Conservation (phyloP, 2,888 invertebrate genomes). For the Molorchus minor region DNA sequence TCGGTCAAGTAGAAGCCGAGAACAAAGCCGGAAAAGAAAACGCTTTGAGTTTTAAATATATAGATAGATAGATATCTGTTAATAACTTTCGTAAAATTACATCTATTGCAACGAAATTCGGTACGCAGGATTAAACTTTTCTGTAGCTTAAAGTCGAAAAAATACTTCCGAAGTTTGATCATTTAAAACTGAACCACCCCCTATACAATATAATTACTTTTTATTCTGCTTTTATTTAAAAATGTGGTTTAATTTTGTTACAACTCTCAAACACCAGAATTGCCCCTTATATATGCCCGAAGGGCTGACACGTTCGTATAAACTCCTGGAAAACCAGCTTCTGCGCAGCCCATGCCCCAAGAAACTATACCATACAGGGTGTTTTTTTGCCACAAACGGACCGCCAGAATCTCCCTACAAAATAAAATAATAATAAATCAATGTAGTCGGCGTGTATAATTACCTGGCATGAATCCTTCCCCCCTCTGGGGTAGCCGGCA, state of each 20-base stretch:
- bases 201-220: no score
- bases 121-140: no score
- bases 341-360: slow-evolving; percentile 43
- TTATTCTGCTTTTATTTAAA: no score
- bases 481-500: slow-evolving; percentile 43
- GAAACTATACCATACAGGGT: slow-evolving; percentile 44
- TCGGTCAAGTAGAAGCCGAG: no score
- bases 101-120: no score
- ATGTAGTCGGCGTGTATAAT: background rate
- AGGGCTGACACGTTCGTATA: slow-evolving; percentile 43
- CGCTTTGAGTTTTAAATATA: no score
- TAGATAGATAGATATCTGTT: no score
- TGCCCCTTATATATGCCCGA: slow-evolving; percentile 36
- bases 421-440: background rate
- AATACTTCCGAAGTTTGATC: no score
- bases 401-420: slow-evolving; percentile 50
- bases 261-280: slow-evolving; percentile 25
- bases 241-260: background rate
- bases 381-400: slow-evolving; percentile 42
- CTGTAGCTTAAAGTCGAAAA: no score
- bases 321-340: slow-evolving; percentile 43
- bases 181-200: no score
- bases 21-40: no score
- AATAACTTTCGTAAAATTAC: no score
- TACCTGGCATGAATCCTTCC: slow-evolving; percentile 47